Percentiles rank a stretch among this genome's conserved stretches.
phyloP scores from a whole-genome alignment of 1,140 invertebrate genomes.

The Macrocentrus cingulum region DNA sequence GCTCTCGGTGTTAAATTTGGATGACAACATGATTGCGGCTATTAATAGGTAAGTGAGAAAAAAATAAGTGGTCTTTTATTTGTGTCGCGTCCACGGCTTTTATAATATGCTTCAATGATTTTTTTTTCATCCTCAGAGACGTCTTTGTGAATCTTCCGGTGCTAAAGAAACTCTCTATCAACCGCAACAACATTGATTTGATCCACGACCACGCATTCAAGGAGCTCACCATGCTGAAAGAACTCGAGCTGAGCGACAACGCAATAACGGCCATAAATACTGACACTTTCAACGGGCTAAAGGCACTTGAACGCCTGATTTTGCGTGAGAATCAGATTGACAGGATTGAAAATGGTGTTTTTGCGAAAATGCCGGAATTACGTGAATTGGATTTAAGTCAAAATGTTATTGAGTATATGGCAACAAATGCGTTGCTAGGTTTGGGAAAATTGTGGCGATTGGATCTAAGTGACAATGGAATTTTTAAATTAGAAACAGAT shows the following conservation, averaged over 20 bases:
- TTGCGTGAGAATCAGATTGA: constrained; percentile 70
- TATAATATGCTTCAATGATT: constrained; percentile 11
- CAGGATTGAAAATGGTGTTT: constrained; percentile 72
- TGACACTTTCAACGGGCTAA: constrained; percentile 71
- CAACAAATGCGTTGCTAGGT: constrained; percentile 71
- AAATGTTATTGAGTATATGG: constrained; percentile 70
- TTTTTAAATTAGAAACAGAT: constrained; percentile 65
- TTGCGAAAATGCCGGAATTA: constrained; percentile 72
- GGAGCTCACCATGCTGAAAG: constrained; percentile 65
- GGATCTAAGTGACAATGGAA: constrained; percentile 71
- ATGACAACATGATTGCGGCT: too few relatives aligned
- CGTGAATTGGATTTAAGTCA: constrained; percentile 71
- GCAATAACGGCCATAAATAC: constrained; percentile 68
- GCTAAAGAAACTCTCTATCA: constrained; percentile 68
- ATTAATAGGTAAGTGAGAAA: too few relatives aligned
- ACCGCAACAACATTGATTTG: constrained; percentile 72
- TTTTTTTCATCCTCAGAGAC: constrained; percentile 56
- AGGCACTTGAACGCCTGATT: constrained; percentile 67
- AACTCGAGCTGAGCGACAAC: constrained; percentile 72
- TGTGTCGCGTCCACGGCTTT: background rate
- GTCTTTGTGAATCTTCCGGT: constrained; percentile 71
- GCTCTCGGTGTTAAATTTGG: too few relatives aligned
- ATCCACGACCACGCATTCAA: constrained; percentile 73
- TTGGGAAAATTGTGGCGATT: constrained; percentile 68
- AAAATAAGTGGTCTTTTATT: too few relatives aligned